Evolutionary conservation across 2,888 invertebrate genomes (phyloP), one percentile per base, ranked within the genome.

Genomic region (Ectropis crepuscularia): DNA sequence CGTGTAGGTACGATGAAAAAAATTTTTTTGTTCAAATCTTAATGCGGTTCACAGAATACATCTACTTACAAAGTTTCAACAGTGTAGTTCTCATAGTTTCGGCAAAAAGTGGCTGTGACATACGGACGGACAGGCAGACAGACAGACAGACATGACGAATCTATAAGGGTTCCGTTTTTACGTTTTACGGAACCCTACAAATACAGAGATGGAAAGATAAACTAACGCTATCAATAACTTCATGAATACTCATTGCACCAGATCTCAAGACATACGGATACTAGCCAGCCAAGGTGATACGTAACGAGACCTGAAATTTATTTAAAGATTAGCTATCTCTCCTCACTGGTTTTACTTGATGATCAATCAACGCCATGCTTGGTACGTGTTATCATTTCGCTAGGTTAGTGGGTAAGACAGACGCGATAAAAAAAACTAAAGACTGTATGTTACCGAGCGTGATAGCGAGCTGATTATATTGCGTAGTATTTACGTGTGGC

Each of bases 351-450:
- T 60, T 63, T 28, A 41, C 42, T 53, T 59, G 64, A 59, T 67
- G 57, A 86, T 89, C 88, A 77, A 89, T 89, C 88, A 90, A 81
- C 74, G 82, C 75, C 82, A 83, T 69, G 72, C 71, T 69, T 57
- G 67, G 69, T 67, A 63, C 43, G 47, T 60, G 69, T 80, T 86
- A 87, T 86, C 84, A 73, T 69, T 71, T 76, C 75, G 81, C 78
- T 87, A 78, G 88, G 88, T 89, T 86, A 88, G 86, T 84, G 70
- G 87, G 89, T 87, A 85, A 89, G 75, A 81, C 79, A 76, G 71
- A 69, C 60, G 50, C 60, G 55, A 48, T 67, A 54, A 58, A 66
- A 67, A 74, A 69, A 28, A 28, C 16, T 47, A 46, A 66, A 68
- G 43, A 63, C 46, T 53, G 62, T 45, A 57, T 58, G 63, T 65